Percentiles rank a stretch among this genome's conserved stretches.
phyloP scores from a whole-genome alignment of 2,888 invertebrate genomes.

The Steinernema scapterisci region DNA sequence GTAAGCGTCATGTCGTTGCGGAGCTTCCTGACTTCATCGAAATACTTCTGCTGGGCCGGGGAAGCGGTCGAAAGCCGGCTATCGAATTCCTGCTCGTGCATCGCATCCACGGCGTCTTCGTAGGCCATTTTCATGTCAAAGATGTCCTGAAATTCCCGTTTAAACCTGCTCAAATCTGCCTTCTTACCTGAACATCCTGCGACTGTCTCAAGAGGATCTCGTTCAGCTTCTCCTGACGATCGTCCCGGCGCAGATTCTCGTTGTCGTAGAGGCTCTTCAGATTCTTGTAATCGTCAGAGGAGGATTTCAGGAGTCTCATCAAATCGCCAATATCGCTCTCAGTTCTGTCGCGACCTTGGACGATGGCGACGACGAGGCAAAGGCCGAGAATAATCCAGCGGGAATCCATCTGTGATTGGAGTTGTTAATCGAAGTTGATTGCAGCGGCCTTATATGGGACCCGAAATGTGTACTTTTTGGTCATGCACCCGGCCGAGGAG shows the following conservation, averaged over 20 bases:
- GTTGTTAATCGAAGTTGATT: not conserved
- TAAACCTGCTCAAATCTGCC: not conserved
- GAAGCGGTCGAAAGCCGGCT: not conserved
- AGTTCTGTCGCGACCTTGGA: not conserved
- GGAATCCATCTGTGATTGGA: not conserved
- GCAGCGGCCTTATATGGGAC: too few relatives aligned
- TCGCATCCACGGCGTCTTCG: not conserved
- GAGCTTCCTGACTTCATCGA: not conserved
- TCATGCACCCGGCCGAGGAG: too few relatives aligned
- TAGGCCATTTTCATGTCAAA: slow-evolving; percentile 22
- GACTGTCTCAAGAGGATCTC: not conserved
- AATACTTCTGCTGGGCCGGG: not conserved
- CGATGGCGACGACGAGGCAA: not conserved
- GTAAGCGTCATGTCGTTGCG: slow-evolving; percentile 8
- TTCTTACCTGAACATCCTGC: not conserved
- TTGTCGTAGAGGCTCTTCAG: not conserved
- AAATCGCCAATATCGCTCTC: slow-evolving; percentile 8
- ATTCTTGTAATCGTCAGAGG: not conserved
- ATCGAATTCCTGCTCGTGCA: not conserved
- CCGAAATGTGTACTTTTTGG: too few relatives aligned
- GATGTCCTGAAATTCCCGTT: not conserved
- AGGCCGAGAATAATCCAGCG: not conserved
- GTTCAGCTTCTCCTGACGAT: not conserved
- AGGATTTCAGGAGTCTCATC: not conserved
- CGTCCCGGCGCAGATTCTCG: not conserved